These are phyloP conservation scores for Dicranocentrus wangi DNA, from an alignment of 2,888 invertebrate species.

Conservation along the genomic window DNA sequence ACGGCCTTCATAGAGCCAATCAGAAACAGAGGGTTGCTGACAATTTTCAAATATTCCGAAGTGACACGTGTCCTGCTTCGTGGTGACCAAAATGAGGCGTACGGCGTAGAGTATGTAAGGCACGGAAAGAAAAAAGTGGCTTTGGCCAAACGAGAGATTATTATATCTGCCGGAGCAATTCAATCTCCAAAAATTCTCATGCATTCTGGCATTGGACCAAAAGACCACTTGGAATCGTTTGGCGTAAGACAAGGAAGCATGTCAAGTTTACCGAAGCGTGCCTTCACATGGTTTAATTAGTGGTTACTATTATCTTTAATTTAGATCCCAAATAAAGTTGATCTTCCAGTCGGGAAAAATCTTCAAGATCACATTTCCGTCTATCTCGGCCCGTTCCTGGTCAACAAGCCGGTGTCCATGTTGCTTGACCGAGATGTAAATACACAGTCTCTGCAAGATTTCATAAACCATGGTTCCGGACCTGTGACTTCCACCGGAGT, in stretches of 20 bases:
- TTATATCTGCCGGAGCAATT: slow-evolving; percentile 51
- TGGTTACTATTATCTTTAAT: too few relatives aligned
- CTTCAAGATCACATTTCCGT: slow-evolving; percentile 68
- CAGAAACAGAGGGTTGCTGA: slow-evolving; percentile 46
- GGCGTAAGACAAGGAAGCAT: not conserved
- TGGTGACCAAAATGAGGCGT: slow-evolving; percentile 21
- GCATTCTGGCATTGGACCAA: slow-evolving; percentile 41
- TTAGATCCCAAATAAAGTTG: slow-evolving; percentile 65
- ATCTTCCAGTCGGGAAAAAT: slow-evolving; percentile 70
- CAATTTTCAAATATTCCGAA: slow-evolving; percentile 66
- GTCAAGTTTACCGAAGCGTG: not conserved
- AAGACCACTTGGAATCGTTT: slow-evolving; percentile 35
- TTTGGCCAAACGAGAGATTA: slow-evolving; percentile 58
- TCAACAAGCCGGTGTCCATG: slow-evolving; percentile 60
- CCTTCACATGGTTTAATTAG: too few relatives aligned
- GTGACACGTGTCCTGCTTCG: slow-evolving; percentile 54
- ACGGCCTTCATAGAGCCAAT: slow-evolving; percentile 66
- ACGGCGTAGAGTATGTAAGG: slow-evolving; percentile 51
- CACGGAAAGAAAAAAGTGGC: slow-evolving; percentile 50
- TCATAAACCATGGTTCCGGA: slow-evolving; percentile 61
- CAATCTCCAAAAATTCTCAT: slow-evolving; percentile 48
- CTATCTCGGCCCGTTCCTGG: slow-evolving; percentile 68
- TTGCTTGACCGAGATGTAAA: slow-evolving; percentile 65
- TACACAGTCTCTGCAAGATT: slow-evolving; percentile 53
- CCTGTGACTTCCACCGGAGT: slow-evolving; percentile 57